A percentile compares a stretch with the other conserved stretches of the same genome.
phyloP scores from a whole-genome alignment of 2,888 invertebrate genomes.

The Euphydryas editha region DNA sequence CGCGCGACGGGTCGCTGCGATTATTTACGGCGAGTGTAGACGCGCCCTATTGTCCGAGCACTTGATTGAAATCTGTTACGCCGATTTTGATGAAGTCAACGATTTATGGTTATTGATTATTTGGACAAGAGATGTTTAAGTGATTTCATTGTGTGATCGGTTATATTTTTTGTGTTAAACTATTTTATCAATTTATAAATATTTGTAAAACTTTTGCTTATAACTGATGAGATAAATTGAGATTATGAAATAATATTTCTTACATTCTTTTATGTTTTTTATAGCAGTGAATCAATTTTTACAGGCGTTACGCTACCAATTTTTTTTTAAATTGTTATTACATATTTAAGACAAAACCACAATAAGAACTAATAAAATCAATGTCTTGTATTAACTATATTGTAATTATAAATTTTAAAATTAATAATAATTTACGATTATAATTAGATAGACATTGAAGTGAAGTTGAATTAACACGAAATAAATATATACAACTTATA shows the following conservation, averaged over 20 bases:
- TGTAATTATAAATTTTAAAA: too few relatives aligned
- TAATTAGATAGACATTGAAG: too few relatives aligned
- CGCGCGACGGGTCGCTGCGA: constrained; percentile 63
- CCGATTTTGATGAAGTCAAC: constrained; percentile 42
- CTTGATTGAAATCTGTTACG: constrained; percentile 71
- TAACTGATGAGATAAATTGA: too few relatives aligned
- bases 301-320: too few relatives aligned
- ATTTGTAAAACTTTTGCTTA: not conserved
- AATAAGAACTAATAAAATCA: too few relatives aligned
- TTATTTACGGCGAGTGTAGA: constrained; percentile 65
- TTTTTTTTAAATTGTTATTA: too few relatives aligned
- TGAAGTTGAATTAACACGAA: too few relatives aligned
- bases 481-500: too few relatives aligned
- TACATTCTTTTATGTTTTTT: not conserved
- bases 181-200: not conserved
- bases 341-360: too few relatives aligned
- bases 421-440: too few relatives aligned
- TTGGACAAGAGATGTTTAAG: constrained; percentile 35
- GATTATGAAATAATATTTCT: not conserved
- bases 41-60: constrained; percentile 57
- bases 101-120: constrained; percentile 41
- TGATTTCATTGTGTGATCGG: constrained; percentile 27
- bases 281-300: too few relatives aligned
- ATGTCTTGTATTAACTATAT: too few relatives aligned
- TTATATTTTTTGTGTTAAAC: constrained; percentile 11